Evolutionary conservation across 1,140 invertebrate species (phyloP), one percentile per base, ranked within the genome.

Genomic region (Latrodectus geometricus): DNA sequence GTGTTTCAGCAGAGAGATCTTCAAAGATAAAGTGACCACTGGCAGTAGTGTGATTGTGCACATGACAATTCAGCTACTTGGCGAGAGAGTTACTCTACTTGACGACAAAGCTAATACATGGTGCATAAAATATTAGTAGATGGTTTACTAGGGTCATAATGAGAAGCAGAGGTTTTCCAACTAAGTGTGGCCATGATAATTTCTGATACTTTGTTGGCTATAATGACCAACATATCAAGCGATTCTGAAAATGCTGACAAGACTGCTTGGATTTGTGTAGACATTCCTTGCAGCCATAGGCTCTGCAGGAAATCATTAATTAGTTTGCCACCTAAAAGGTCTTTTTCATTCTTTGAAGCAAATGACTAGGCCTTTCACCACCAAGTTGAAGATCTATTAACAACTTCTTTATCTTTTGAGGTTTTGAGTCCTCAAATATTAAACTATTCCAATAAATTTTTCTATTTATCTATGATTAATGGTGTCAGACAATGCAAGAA

Each of bases 161-260:
- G 21, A 17, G n/a, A 1, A n/a, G n/a, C 7, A 12, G 75, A 65
- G 35, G 75, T 78, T 9, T n/a, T 54, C 48, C 54, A 78, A 17
- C 65, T 66, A 4, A 50, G 7, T 12, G n/a, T 48, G 3, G 75
- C 11, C 15, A 11, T 21, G 14, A 78, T 21, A 65, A 83, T 70
- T 61, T 83, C 70, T 0, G 14, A 4, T 9, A 74, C 68, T 65
- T 75, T 73, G 20, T 75, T 70, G 7, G 81, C 81, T 61, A 83
- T 73, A 35, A 5, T 35, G 5, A 5, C 35, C 35, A 35, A 35
- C 5, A 3, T 35, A 35, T 35, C 1, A 5, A 35, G 1, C 1
- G 35, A 35, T 35, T 35, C 1, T 35, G 35, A 35, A 35, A 5
- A 35, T 35, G 35, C 35, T 35, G 35, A 35, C 35, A 35, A 50